Conservation (phyloP, 2,797 vertebrate species). For the Mormyrus hasselquistii region DNA sequence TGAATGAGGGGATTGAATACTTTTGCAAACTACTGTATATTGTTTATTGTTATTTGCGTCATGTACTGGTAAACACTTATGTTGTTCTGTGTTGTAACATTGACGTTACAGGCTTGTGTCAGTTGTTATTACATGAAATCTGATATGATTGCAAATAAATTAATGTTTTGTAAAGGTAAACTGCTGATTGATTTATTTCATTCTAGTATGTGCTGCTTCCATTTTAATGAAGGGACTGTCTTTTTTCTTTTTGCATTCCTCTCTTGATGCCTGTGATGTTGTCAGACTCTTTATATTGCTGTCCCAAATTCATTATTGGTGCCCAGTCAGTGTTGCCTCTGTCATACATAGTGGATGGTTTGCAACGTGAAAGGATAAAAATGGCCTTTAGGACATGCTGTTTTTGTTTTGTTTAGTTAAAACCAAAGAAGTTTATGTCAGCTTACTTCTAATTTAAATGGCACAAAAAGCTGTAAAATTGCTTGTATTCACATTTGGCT, state of each 20-base stretch:
- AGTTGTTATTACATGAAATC: not conserved
- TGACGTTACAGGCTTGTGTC: not conserved
- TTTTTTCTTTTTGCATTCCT: not conserved
- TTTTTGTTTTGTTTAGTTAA: not conserved
- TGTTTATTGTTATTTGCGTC: not conserved
- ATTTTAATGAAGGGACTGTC: not conserved
- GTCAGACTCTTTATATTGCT: not conserved
- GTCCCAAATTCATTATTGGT: not conserved
- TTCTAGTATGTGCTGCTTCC: not conserved
- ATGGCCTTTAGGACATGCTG: not conserved
- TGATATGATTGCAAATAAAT: not conserved
- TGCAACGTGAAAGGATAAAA: not conserved
- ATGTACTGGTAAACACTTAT: not conserved
- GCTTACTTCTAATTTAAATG: not conserved
- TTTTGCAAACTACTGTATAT: too few species aligned
- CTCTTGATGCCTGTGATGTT: not conserved
- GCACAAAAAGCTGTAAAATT: not conserved
- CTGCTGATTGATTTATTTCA: not conserved
- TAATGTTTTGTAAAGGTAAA: not conserved
- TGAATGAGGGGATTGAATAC: too few species aligned
- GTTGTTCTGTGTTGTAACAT: not conserved
- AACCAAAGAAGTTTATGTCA: not conserved
- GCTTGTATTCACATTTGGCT: not conserved
- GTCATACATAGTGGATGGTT: not conserved
- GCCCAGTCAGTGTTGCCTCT: not conserved